Evolutionary conservation across 2,113 vertebrate species (phyloP).

Genomic region (Asarcornis scutulata): DNA sequence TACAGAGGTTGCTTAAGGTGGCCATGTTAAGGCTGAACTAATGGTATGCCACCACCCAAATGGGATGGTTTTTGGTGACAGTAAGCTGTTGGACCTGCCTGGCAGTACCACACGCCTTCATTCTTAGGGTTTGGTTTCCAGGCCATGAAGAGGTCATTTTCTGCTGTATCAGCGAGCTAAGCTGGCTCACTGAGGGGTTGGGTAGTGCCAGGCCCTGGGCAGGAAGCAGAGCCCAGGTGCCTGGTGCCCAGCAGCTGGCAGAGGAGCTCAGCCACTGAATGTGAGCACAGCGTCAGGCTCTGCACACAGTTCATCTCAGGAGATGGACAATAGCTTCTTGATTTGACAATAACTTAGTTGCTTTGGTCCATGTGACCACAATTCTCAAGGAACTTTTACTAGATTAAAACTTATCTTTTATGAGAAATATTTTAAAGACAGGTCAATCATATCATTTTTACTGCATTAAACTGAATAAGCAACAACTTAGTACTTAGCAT

Average conservation of each 20-base stretch:
- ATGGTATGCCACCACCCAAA: neutral
- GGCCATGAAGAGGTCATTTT: neutral
- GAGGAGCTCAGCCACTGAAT: neutral
- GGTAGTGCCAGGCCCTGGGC: neutral
- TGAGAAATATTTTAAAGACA: neutral
- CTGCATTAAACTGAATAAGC: slow-evolving; percentile 16
- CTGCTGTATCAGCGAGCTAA: neutral
- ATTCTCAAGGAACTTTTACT: neutral
- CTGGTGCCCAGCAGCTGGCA: neutral
- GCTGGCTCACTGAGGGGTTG: neutral
- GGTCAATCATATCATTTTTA: neutral
- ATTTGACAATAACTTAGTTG: slow-evolving; percentile 9
- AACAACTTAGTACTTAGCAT: neutral
- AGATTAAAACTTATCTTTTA: neutral
- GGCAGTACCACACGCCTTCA: neutral
- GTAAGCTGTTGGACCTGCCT: neutral
- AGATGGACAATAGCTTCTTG: neutral
- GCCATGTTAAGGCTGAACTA: neutral
- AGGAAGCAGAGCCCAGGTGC: neutral
- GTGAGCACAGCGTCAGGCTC: neutral
- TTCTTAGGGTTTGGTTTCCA: neutral
- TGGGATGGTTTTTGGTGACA: neutral
- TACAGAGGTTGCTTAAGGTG: neutral
- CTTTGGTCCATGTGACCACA: neutral
- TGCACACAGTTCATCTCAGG: neutral